Evolutionary conservation across 1,140 invertebrate species (phyloP).

Genomic region (Luehdorfia chinensis): DNA sequence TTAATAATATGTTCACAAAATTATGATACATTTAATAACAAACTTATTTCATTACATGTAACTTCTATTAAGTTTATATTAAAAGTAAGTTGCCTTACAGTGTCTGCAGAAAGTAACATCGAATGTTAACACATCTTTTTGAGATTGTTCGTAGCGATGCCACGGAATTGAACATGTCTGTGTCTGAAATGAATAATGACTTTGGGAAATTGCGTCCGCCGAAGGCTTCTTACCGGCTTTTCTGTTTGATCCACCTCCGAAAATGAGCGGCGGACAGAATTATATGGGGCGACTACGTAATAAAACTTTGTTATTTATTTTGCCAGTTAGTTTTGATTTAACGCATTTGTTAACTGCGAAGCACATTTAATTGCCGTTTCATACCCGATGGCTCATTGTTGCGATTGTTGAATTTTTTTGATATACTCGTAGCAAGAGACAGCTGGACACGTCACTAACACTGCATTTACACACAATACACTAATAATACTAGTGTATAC

Average conservation of each 20-base stretch:
- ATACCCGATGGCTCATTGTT: too few relatives aligned
- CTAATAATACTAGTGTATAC: too few relatives aligned
- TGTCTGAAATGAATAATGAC: conserved; percentile 65
- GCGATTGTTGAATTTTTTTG: too few relatives aligned
- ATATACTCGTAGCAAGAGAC: too few relatives aligned
- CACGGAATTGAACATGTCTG: conserved; percentile 11
- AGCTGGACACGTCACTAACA: too few relatives aligned
- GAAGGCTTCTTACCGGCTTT: conserved; percentile 66
- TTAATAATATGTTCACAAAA: too few relatives aligned
- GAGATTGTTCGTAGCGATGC: too few relatives aligned
- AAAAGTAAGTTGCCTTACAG: neutral
- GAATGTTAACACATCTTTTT: neutral
- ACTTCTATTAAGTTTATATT: too few relatives aligned
- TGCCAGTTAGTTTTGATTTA: conserved; percentile 54
- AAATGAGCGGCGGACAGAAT: conserved; percentile 51
- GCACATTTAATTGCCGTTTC: neutral
- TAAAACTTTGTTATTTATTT: conserved; percentile 54
- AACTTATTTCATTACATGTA: too few relatives aligned
- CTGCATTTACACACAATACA: too few relatives aligned
- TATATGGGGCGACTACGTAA: conserved; percentile 44
- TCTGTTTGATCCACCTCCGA: conserved; percentile 45
- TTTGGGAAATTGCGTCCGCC: conserved; percentile 62
- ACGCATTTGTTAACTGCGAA: conserved; percentile 20
- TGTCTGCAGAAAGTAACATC: neutral
- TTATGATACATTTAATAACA: too few relatives aligned